phyloP scores from a whole-genome alignment of 2,888 invertebrate genomes.

The Heteropelma amictum region DNA sequence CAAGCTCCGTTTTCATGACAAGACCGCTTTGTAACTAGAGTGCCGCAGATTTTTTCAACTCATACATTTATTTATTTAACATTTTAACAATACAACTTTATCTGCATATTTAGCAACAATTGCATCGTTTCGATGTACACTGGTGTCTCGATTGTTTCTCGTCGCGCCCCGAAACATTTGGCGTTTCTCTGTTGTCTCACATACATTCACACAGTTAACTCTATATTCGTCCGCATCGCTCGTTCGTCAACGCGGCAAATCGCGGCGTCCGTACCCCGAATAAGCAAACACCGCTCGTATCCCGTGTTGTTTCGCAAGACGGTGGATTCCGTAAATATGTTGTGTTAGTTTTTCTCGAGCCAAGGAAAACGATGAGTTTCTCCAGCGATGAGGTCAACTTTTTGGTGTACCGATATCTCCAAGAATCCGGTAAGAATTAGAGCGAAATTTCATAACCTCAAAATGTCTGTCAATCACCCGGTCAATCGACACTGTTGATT shows the following conservation, averaged over 20 bases:
- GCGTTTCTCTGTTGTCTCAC: conserved; percentile 32
- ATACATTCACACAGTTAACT: not conserved
- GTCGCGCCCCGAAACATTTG: not conserved
- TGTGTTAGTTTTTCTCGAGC: conserved; percentile 62
- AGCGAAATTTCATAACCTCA: conserved; percentile 35
- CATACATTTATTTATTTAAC: not conserved
- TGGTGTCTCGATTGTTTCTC: too few species aligned
- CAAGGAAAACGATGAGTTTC: conserved; percentile 89
- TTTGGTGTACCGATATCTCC: conserved; percentile 97
- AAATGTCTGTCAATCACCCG: not conserved
- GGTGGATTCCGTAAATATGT: conserved; percentile 61
- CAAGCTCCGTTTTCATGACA: not conserved
- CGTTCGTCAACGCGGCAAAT: conserved; percentile 64
- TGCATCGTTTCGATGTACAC: too few species aligned
- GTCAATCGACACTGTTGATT: not conserved
- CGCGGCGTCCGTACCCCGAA: conserved; percentile 43
- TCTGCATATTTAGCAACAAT: too few species aligned
- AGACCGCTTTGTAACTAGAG: not conserved
- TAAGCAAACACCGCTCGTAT: not conserved
- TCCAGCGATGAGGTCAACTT: conserved; percentile 99
- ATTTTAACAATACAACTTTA: not conserved
- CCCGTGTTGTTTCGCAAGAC: conserved; percentile 24
- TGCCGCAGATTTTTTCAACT: not conserved
- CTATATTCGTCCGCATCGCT: conserved; percentile 23
- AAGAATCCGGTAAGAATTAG: conserved; percentile 92